Evolutionary conservation across 2,888 invertebrate species (phyloP).

Genomic region (Xestoiulus laeticollis): DNA sequence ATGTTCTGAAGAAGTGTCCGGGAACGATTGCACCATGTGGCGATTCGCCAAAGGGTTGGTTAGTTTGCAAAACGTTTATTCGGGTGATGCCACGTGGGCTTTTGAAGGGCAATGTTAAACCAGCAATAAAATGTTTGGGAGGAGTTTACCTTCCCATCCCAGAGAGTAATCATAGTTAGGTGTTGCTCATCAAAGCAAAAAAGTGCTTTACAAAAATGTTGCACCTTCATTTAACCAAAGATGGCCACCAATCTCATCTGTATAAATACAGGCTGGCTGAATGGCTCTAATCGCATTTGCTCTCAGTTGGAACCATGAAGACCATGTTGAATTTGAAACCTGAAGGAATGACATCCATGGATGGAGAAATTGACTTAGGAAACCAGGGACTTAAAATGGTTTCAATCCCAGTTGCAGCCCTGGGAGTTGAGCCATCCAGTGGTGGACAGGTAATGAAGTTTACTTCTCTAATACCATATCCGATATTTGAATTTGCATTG

Average conservation of each 20-base stretch:
- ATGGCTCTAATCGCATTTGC: not conserved
- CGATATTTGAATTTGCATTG: too few species aligned
- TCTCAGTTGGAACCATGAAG: not conserved
- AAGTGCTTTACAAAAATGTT: not conserved
- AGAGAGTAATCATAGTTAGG: not conserved
- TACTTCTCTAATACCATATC: too few species aligned
- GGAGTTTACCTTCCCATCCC: not conserved
- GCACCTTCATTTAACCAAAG: not conserved
- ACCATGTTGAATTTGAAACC: conserved; percentile 16
- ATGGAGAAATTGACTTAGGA: not conserved
- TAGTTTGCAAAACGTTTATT: not conserved
- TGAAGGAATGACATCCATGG: not conserved
- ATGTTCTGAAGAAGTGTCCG: not conserved
- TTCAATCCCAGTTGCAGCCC: not conserved
- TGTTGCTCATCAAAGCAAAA: not conserved
- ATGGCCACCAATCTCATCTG: not conserved
- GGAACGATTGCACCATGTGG: not conserved
- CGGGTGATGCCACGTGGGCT: not conserved
- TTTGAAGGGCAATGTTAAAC: conserved; percentile 9
- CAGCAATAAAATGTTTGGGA: not conserved
- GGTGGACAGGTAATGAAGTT: not conserved
- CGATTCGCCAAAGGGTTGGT: not conserved
- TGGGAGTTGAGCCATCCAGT: not conserved
- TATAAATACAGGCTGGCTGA: not conserved
- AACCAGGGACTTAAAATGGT: conserved; percentile 4